phyloP scores from a whole-genome alignment of 2,797 vertebrate species.

The Synanceia verrucosa region DNA sequence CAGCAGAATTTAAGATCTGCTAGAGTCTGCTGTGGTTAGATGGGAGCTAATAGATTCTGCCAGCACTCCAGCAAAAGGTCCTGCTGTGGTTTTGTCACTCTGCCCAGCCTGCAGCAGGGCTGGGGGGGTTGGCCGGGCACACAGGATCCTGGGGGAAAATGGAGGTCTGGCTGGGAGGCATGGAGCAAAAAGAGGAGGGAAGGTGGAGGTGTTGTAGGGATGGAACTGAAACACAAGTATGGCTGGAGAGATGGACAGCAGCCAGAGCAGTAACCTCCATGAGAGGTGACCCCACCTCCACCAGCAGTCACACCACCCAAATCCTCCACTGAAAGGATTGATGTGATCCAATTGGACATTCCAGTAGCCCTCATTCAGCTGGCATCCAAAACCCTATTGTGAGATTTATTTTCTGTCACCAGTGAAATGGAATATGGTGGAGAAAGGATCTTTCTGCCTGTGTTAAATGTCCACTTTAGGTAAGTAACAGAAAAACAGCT shows the following conservation, averaged over 20 bases:
- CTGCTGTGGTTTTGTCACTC: conserved; percentile 43
- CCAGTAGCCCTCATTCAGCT: conserved; percentile 28
- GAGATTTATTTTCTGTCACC: conserved; percentile 32
- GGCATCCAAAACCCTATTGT: conserved; percentile 43
- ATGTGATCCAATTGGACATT: conserved; percentile 26
- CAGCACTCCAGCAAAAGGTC: conserved; percentile 54
- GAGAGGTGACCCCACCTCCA: conserved; percentile 25
- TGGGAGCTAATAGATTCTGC: conserved; percentile 51
- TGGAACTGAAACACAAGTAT: conserved; percentile 26
- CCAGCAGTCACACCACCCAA: conserved; percentile 8
- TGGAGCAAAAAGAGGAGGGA: conserved; percentile 2
- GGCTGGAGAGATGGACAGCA: conserved; percentile 1
- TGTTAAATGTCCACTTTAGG: no score
- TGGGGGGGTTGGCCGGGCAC: conserved; percentile 44
- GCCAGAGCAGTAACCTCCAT: conserved; percentile 31
- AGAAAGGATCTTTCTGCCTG: conserved; percentile 8
- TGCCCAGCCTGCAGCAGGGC: conserved; percentile 58
- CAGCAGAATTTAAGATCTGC: conserved; percentile 29
- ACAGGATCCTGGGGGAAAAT: conserved; percentile 27
- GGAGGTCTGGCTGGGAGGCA: conserved; percentile 49
- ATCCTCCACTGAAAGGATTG: conserved; percentile 8
- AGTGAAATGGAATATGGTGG: conserved; percentile 24
- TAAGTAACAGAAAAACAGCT: no score
- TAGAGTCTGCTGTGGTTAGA: conserved; percentile 32
- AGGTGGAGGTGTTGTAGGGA: conserved; percentile 16